Evolutionary conservation across 1,140 invertebrate genomes (phyloP).

Genomic region (Frieseomelitta varia): DNA sequence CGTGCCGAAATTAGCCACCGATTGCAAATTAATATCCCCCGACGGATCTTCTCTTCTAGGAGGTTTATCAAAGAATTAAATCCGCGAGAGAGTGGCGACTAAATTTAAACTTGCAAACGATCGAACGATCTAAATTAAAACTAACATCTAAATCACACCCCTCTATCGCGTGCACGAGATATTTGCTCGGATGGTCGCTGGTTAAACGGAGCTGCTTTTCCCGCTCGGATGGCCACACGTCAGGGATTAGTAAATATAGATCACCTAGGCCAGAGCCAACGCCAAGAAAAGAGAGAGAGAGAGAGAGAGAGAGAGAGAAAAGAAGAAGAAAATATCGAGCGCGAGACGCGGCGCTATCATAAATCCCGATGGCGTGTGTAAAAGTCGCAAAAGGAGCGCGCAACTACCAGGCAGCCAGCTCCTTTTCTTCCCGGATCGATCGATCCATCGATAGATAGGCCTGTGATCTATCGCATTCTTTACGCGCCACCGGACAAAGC

Average conservation of each 20-base stretch:
- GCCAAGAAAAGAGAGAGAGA: background rate
- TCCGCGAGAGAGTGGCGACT: too few species aligned
- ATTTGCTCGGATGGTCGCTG: background rate
- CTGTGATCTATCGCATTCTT: constrained; percentile 47
- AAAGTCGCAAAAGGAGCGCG: constrained; percentile 18
- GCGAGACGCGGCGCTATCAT: background rate
- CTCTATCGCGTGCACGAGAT: background rate
- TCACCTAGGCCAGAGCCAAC: background rate
- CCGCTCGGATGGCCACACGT: background rate
- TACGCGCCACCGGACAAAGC: constrained; percentile 21
- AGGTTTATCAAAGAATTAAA: too few species aligned
- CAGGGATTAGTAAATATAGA: background rate
- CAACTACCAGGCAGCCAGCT: too few species aligned
- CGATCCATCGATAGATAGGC: constrained; percentile 19
- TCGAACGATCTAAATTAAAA: background rate
- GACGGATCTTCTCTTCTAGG: too few species aligned
- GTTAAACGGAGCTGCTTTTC: background rate
- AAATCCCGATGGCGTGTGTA: constrained; percentile 26
- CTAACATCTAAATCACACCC: background rate
- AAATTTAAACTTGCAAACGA: background rate
- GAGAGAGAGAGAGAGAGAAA: background rate
- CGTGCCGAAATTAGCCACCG: too few species aligned
- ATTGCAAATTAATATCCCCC: too few species aligned
- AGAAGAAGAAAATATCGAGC: background rate
- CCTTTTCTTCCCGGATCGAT: background rate